Conservation (phyloP, 2,888 invertebrate species). For the Chymomyza procnemis region DNA sequence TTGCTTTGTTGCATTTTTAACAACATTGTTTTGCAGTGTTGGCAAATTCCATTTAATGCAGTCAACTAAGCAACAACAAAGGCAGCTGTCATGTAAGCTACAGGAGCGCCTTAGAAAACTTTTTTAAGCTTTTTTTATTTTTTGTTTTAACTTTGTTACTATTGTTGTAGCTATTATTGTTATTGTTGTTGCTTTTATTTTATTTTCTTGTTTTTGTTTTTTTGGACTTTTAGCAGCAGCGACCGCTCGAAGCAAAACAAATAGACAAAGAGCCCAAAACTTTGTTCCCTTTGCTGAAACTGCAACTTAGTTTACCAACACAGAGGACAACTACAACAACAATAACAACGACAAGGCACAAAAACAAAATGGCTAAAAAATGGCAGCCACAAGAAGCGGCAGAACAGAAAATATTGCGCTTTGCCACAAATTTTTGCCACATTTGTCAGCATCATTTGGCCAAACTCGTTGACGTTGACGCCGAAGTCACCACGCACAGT, state of each 20-base stretch:
- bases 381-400: not conserved
- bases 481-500: not conserved
- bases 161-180: not conserved
- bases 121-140: not conserved
- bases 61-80: constrained; percentile 11
- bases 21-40: not conserved
- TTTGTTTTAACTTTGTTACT: not conserved
- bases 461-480: not conserved
- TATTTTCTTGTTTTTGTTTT: too few species aligned
- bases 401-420: constrained; percentile 33
- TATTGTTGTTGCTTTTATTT: not conserved
- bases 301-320: constrained; percentile 28
- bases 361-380: not conserved
- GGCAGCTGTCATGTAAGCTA: constrained; percentile 26
- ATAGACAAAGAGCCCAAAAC: constrained; percentile 29
- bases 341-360: too few species aligned
- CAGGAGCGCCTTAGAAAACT: not conserved
- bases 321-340: not conserved
- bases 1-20: too few species aligned
- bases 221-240: not conserved
- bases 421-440: constrained; percentile 40
- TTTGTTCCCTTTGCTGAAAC: constrained; percentile 22
- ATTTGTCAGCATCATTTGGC: constrained; percentile 35
- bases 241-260: constrained; percentile 17
- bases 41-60: not conserved